A percentile compares a stretch with the other conserved stretches of the same genome.
Conservation (phyloP, 2,797 vertebrate species). For the Novumbra hubbsi region DNA sequence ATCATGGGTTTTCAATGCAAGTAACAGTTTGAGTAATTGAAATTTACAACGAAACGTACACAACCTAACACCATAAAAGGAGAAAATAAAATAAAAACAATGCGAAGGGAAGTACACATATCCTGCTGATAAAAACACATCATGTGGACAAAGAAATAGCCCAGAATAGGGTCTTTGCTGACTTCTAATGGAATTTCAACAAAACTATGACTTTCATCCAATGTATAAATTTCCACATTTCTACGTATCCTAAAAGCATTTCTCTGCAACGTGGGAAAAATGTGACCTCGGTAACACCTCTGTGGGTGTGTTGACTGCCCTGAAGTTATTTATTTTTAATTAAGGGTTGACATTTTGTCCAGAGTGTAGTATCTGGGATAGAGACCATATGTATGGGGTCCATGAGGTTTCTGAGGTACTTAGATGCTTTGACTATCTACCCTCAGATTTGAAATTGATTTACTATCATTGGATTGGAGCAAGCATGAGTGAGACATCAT, state of each 20-base stretch:
- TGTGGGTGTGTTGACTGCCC: constrained; percentile 34
- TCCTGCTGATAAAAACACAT: constrained; percentile 18
- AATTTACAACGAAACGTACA: constrained; percentile 30
- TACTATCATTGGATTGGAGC: background rate
- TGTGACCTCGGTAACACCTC: constrained; percentile 29
- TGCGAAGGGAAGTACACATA: constrained; percentile 29
- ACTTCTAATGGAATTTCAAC: constrained; percentile 24
- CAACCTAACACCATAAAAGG: constrained; percentile 28
- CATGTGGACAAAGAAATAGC: background rate
- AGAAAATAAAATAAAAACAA: constrained; percentile 26
- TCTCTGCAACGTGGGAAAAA: constrained; percentile 28
- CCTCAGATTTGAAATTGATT: background rate
- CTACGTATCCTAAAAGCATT: constrained; percentile 26
- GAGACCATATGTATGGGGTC: background rate
- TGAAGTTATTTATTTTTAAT: constrained; percentile 70
- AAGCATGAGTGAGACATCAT: background rate
- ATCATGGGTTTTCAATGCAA: background rate
- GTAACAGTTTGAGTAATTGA: background rate
- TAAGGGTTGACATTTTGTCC: constrained; percentile 35
- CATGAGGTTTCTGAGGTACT: background rate
- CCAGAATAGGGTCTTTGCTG: constrained; percentile 17
- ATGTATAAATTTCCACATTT: background rate
- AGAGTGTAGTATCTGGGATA: constrained; percentile 3
- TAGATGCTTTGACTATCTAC: background rate
- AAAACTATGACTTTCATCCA: constrained; percentile 20